A percentile compares a stretch with the other conserved stretches of the same genome.
Conservation (phyloP, 2,888 invertebrate genomes). For the Ectobius pallidus region DNA sequence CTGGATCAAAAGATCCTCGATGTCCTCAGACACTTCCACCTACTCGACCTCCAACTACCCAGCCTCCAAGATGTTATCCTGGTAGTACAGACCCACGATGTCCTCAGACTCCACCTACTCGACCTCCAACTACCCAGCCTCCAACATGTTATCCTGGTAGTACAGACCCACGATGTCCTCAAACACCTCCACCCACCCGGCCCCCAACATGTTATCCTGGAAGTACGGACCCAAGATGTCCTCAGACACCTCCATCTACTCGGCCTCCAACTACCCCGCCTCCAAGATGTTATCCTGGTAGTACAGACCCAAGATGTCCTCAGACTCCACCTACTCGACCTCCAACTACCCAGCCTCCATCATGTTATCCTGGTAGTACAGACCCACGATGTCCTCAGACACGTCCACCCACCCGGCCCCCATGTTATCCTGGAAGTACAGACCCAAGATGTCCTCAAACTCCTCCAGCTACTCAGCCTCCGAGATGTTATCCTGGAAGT, state of each 20-base stretch:
- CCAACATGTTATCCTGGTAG: slow-evolving; percentile 36
- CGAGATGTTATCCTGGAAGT: slow-evolving; percentile 29
- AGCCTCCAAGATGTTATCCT: slow-evolving; percentile 50
- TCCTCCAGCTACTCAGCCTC: slow-evolving; percentile 35
- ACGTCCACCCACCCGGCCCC: slow-evolving; percentile 39
- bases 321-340: slow-evolving; percentile 40
- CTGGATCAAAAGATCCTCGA: slow-evolving; percentile 39
- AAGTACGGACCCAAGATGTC: slow-evolving; percentile 40
- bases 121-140: slow-evolving; percentile 1
- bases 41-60: slow-evolving; percentile 38
- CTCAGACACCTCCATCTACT: slow-evolving; percentile 45
- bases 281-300: slow-evolving; percentile 47
- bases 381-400: slow-evolving; percentile 42
- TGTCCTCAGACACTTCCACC: slow-evolving; percentile 45
- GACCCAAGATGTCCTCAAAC: slow-evolving; percentile 45
- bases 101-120: slow-evolving; percentile 40
- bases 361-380: slow-evolving; percentile 37
- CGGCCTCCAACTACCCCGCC: slow-evolving; percentile 47
- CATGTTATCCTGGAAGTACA: slow-evolving; percentile 47
- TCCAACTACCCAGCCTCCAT: slow-evolving; percentile 41
- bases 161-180: slow-evolving; percentile 39
- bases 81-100: slow-evolving; percentile 38
- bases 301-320: slow-evolving; percentile 33
- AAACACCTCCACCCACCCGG: slow-evolving; percentile 34
- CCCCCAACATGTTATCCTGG: slow-evolving; percentile 35